Evolutionary conservation across 2,797 vertebrate genomes (phyloP).

Genomic region (Malurus leucopterus): DNA sequence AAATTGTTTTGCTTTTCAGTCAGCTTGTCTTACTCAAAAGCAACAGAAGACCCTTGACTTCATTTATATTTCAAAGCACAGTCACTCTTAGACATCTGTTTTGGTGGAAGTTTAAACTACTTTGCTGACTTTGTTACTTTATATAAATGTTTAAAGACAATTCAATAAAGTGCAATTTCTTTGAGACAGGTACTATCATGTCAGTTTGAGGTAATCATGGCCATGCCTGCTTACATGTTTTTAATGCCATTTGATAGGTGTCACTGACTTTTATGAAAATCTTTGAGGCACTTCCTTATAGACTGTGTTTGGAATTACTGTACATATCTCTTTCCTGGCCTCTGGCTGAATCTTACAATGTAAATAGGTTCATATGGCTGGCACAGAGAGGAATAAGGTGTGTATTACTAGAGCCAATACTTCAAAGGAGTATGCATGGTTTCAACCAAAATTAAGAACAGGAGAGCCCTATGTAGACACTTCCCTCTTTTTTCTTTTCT

Average conservation of each 20-base stretch:
- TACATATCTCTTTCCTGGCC: slow-evolving; percentile 67
- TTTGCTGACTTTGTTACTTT: slow-evolving; percentile 54
- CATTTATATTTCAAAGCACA: slow-evolving; percentile 68
- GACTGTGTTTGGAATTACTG: slow-evolving; percentile 65
- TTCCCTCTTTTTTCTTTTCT: not conserved
- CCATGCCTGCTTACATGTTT: slow-evolving; percentile 66
- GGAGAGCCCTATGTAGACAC: slow-evolving; percentile 53
- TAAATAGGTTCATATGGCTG: slow-evolving; percentile 69
- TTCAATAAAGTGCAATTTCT: slow-evolving; percentile 52
- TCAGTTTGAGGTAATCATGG: slow-evolving; percentile 60
- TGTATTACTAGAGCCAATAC: slow-evolving; percentile 57
- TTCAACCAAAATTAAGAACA: slow-evolving; percentile 72
- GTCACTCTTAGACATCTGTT: slow-evolving; percentile 65
- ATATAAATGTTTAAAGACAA: slow-evolving; percentile 62
- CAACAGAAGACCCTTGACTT: slow-evolving; percentile 68
- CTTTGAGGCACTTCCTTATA: slow-evolving; percentile 63
- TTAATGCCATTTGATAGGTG: slow-evolving; percentile 66
- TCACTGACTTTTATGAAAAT: slow-evolving; percentile 63
- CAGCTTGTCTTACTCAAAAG: slow-evolving; percentile 70
- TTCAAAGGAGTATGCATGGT: slow-evolving; percentile 65
- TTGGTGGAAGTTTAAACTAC: slow-evolving; percentile 57
- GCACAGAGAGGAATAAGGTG: slow-evolving; percentile 61
- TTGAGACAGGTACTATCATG: slow-evolving; percentile 68
- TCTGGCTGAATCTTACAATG: slow-evolving; percentile 64
- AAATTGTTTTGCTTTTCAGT: slow-evolving; percentile 63